Conservation (phyloP, 2,113 vertebrate genomes). For the Bubalus kerabau region DNA sequence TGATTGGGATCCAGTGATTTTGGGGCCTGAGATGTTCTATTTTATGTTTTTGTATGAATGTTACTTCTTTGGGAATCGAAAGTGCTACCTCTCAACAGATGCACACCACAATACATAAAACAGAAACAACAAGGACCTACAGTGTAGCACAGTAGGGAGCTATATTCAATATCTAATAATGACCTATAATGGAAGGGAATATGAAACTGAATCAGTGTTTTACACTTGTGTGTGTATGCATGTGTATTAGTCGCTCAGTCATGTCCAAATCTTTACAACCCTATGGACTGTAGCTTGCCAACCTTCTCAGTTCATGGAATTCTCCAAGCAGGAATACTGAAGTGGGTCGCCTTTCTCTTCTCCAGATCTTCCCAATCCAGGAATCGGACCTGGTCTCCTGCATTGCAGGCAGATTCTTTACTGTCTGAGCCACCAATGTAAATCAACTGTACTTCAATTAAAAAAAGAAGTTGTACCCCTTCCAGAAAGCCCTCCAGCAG, state of each 20-base stretch:
- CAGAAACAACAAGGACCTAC: background rate
- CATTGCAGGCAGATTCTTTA: background rate
- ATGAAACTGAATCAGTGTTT: background rate
- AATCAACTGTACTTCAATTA: background rate
- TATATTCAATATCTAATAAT: background rate
- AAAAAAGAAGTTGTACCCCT: background rate
- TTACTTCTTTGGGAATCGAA: background rate
- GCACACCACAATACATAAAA: background rate
- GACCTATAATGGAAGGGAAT: background rate
- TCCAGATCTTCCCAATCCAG: background rate
- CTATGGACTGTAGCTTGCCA: background rate
- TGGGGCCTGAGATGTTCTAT: background rate
- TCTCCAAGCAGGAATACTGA: background rate
- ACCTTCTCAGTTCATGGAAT: background rate
- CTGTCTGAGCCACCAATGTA: background rate
- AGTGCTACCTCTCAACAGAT: background rate
- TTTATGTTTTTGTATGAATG: background rate
- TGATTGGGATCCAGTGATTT: background rate
- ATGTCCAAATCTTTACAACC: background rate
- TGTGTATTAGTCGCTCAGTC: background rate
- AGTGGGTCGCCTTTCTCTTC: background rate
- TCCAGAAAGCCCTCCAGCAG: background rate
- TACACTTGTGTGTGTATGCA: background rate
- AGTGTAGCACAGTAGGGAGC: background rate
- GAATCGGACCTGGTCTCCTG: background rate